Conservation (phyloP, 2,888 invertebrate genomes). For the Tuberolachnus salignus region DNA sequence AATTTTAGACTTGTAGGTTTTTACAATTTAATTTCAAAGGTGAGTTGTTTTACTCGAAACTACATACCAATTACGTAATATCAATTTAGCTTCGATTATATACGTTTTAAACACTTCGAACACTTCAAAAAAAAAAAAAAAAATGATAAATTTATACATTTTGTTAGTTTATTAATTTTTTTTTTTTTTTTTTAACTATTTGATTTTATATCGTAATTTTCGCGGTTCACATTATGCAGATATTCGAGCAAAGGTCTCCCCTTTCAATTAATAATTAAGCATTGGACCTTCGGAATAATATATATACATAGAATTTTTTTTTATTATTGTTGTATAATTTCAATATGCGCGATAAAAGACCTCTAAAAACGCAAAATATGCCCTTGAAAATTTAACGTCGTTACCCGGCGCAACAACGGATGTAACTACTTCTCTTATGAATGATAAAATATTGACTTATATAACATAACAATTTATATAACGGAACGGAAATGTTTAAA, state of each 20-base stretch:
- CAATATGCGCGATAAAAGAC: conserved; percentile 14
- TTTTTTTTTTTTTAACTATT: conserved; percentile 4
- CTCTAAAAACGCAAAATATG: conserved; percentile 31
- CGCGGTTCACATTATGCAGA: neutral
- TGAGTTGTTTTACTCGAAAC: no score
- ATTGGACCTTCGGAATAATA: neutral
- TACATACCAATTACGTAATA: no score
- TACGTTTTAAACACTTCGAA: no score
- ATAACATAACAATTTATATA: neutral
- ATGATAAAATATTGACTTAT: conserved; percentile 3
- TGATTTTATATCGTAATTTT: no score
- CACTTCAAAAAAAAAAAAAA: no score
- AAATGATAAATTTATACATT: no score
- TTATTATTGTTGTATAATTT: conserved; percentile 23
- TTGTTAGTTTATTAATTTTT: no score
- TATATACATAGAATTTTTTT: neutral
- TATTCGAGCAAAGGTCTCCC: conserved; percentile 13
- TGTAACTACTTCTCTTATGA: conserved; percentile 24
- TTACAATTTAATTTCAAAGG: no score
- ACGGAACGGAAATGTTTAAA: neutral
- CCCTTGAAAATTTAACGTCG: conserved; percentile 6
- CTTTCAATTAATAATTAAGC: neutral
- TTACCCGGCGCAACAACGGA: conserved; percentile 8
- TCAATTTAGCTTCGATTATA: no score
- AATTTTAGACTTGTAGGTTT: no score